A percentile compares a stretch with the other conserved stretches of the same genome.
phyloP scores from a whole-genome alignment of 2,113 vertebrate genomes.

The Gallinago media region DNA sequence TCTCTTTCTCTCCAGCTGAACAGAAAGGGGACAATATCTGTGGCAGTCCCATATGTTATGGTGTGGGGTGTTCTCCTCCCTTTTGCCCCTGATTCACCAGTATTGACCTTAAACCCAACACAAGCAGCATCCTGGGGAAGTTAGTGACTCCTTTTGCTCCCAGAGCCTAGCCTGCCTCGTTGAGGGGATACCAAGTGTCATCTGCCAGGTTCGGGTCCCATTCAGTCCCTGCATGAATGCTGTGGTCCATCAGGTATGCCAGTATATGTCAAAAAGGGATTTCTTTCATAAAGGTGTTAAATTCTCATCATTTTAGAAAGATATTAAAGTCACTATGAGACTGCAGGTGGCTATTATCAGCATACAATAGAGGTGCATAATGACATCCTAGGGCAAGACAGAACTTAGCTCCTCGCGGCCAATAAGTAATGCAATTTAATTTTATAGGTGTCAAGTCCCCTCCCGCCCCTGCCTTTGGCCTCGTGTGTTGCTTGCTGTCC shows the following conservation, averaged over 20 bases:
- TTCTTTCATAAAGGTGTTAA: slow-evolving; percentile 15
- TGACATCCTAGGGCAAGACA: slow-evolving; percentile 60
- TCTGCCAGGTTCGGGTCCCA: not conserved
- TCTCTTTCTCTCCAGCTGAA: not conserved
- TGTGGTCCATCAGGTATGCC: not conserved
- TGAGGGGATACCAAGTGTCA: not conserved
- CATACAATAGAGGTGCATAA: slow-evolving; percentile 47
- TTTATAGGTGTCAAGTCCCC: not conserved
- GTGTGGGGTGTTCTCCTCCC: not conserved
- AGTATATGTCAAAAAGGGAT: not conserved
- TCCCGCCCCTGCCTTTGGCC: not conserved
- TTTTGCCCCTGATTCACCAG: not conserved
- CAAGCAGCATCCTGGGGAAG: not conserved
- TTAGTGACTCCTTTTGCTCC: not conserved
- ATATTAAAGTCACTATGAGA: slow-evolving; percentile 36
- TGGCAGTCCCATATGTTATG: not conserved
- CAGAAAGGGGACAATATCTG: not conserved
- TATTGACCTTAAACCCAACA: not conserved
- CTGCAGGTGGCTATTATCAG: slow-evolving; percentile 15
- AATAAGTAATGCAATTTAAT: slow-evolving; percentile 70
- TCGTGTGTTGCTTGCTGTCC: not conserved
- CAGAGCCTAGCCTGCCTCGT: not conserved
- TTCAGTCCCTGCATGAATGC: not conserved
- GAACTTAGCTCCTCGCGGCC: not conserved
- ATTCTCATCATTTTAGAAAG: slow-evolving; percentile 7